Conservation (phyloP, 2,888 invertebrate species). For the Cephus pygmeus region DNA sequence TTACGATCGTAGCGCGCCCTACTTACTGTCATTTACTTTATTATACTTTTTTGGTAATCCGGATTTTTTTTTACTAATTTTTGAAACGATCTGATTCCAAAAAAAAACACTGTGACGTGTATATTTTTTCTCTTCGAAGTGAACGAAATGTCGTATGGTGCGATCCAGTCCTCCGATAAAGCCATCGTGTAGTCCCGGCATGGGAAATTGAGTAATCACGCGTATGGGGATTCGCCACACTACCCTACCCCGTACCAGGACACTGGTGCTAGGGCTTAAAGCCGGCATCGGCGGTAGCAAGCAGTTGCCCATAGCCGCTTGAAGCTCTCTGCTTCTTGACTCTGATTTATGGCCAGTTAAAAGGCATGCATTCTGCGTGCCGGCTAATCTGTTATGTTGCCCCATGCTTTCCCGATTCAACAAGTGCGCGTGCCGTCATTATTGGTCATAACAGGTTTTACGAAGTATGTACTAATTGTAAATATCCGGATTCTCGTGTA, state of each 20-base stretch:
- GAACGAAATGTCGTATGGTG: not conserved
- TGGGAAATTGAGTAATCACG: constrained; percentile 4
- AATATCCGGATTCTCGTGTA: constrained; percentile 1
- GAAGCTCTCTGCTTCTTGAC: constrained; percentile 37
- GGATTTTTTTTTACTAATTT: not conserved
- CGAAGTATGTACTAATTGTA: constrained; percentile 11
- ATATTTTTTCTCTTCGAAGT: not conserved
- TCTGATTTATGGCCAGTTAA: constrained; percentile 61
- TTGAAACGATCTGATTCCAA: not conserved
- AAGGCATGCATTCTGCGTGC: constrained; percentile 29
- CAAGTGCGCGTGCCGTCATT: constrained; percentile 46
- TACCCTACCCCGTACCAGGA: not conserved
- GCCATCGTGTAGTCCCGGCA: not conserved
- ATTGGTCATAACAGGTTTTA: constrained; percentile 22
- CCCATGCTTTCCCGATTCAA: constrained; percentile 47
- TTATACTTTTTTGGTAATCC: not conserved
- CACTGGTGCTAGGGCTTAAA: not conserved
- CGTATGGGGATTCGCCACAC: not conserved
- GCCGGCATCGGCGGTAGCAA: not conserved
- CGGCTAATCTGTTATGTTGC: constrained; percentile 7
- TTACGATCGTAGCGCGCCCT: constrained; percentile 9
- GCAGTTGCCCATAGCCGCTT: not conserved
- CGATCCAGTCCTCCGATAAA: not conserved
- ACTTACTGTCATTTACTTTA: constrained; percentile 16
- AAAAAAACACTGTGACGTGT: not conserved